Percentiles rank a stretch among this genome's conserved stretches.
Conservation (phyloP, 2,113 vertebrate genomes). For the Orycteropus afer region DNA sequence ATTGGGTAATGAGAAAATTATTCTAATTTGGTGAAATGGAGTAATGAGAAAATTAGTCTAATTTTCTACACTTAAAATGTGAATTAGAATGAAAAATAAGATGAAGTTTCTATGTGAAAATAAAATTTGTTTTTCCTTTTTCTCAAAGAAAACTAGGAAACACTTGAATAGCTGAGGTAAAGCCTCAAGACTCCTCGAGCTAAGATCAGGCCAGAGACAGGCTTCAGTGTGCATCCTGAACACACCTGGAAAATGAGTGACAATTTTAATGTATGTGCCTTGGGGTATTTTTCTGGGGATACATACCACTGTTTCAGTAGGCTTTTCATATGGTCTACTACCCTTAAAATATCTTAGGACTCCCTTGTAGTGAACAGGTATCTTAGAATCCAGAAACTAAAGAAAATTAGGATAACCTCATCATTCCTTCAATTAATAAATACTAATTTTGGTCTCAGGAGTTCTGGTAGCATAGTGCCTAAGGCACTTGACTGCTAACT, state of each 20-base stretch:
- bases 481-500: no score
- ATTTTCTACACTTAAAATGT: slow-evolving; percentile 3
- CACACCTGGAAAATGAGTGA: background rate
- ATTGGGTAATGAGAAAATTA: background rate
- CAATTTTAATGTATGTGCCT: background rate
- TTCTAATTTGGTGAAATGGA: background rate
- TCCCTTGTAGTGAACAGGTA: background rate
- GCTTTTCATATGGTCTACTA: background rate
- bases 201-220: background rate
- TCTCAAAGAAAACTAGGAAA: slow-evolving; percentile 3
- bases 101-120: background rate
- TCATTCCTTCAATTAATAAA: background rate
- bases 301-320: background rate
- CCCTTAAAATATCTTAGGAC: background rate
- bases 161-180: background rate
- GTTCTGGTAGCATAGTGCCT: no score
- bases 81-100: background rate
- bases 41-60: background rate
- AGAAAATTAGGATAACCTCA: background rate
- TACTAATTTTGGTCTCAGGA: slow-evolving; percentile 6
- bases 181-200: background rate
- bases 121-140: background rate
- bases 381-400: background rate
- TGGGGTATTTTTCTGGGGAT: background rate
- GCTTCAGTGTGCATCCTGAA: background rate